Evolutionary conservation across 30 jellyfish, hydroid and myxozoan species (phyloP).

Genomic region (Turritopsis rubra): DNA sequence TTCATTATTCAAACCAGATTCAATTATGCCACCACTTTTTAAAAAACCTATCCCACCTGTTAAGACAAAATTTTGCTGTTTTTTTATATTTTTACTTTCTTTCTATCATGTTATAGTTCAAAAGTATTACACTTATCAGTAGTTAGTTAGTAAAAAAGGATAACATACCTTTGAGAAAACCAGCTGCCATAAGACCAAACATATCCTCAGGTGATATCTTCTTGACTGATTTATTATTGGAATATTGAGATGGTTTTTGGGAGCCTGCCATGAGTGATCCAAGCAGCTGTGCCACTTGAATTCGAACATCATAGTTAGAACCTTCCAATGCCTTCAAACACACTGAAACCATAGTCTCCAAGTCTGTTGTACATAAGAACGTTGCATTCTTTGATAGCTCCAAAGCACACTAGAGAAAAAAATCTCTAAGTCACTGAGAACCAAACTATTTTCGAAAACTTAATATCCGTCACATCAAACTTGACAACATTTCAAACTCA

Average conservation of each 20-base stretch:
- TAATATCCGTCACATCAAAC: too few relatives aligned
- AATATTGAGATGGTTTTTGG: slow-evolving; percentile 33
- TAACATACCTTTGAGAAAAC: slow-evolving; percentile 61
- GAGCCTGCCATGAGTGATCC: slow-evolving; percentile 86
- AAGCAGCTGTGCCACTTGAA: slow-evolving; percentile 86
- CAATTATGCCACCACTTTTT: slow-evolving; percentile 76
- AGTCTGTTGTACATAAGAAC: slow-evolving; percentile 79
- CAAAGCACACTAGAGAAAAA: slow-evolving; percentile 72
- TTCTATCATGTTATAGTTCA: neutral
- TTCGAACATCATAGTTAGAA: slow-evolving; percentile 92
- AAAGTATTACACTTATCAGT: neutral
- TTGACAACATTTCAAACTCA: too few relatives aligned
- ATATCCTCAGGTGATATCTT: slow-evolving; percentile 64
- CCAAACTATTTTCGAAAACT: too few relatives aligned
- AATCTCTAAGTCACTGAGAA: too few relatives aligned
- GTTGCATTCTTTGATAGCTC: slow-evolving; percentile 82
- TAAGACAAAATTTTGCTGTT: too few relatives aligned
- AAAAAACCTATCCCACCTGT: slow-evolving; percentile 86
- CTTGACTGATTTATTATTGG: slow-evolving; percentile 44
- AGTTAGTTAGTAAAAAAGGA: neutral
- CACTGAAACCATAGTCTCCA: slow-evolving; percentile 83
- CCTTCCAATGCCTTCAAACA: slow-evolving; percentile 81
- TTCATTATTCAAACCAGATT: slow-evolving; percentile 76
- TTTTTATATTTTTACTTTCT: too few relatives aligned
- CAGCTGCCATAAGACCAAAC: slow-evolving; percentile 80